Evolutionary conservation across 2,797 vertebrate genomes (phyloP), one percentile per base, ranked within the genome.

Genomic region (Heteromormyrus szaboi): DNA sequence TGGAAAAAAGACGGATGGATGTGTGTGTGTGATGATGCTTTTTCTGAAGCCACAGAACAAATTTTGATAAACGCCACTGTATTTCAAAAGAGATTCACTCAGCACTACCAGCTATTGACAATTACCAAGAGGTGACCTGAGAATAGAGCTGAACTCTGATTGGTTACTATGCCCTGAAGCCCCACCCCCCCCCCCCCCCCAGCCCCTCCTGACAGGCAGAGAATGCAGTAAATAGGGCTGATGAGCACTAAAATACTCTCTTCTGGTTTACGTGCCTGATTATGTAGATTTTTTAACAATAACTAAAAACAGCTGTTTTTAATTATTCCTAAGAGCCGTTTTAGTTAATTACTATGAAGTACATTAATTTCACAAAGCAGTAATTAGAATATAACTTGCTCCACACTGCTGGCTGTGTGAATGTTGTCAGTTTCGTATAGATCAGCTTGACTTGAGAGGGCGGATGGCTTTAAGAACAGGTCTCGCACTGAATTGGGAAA

Each of bases 361-460:
- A 56, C 85, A 29, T 54, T 86, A 37, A 86, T 33, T 86, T 29
- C 48, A 29, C 2, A 54, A 41, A 86, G 50, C 14, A 86, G 25
- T 51, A 54, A 86, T 86, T 86, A 53, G 12, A 86, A 56, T 41
- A 72, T 86, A 86, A 37, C 53, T 41, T 86, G 53, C 37, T 44
- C 14, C 17, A 44, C 14, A 56, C 29, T 54, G 33, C 53, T 56
- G 51, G 85, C 37, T 53, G 83, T 12, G 53, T 25, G 51, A 56
- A 86, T 59, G 50, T 25, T 53, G 50, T 51, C 53, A 41, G 59
- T 86, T 84, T 29, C 9, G 8, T 51, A 37, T 41, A 56, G 22
- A 37, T 86, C 9, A 59, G 14, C 85, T 59, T 86, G 29, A 37
- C 85, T 86, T 41, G 12, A 86, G 25, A 37, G 14, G 22, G 25